Base-by-base conservation (phyloP, 2,888 invertebrate species). In the Zaprionus obscuricornis region DNA sequence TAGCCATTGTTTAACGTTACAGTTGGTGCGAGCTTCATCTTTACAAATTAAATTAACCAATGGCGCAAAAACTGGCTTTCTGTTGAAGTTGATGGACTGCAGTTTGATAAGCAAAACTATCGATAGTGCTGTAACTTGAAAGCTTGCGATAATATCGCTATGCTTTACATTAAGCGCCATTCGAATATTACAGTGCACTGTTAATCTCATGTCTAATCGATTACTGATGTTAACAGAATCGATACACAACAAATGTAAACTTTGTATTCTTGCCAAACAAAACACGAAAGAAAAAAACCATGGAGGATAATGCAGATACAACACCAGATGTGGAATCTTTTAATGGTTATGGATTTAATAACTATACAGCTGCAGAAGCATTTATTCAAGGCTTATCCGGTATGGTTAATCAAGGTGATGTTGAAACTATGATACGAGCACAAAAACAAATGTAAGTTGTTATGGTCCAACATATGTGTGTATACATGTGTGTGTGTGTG, bases 381-480 rank as follows among this genome's bases (percentile, higher is more conserved):
- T 97, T 97, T 86, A 94, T 97, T n/a, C 97, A 97, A 89, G 96
- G 97, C 0, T 91, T 97, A 11, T 96, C 97, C 4, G 97, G 97
- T 46, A 95, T 97, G 90, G 96, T 97, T 0, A 96, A 97, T 87
- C 97, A 97, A 86, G 94, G 95, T 57, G 97, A 97, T 90, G 96
- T 97, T 0, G 96, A 97, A 89, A 93, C 94, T 0, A 96, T 97
- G 91, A 96, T 97, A 72, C 91, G 96, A 64, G 96, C 97, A 2
- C 97, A 97, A 89, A 97, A 97, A 89, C 96, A 96, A 91, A 97
- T 97, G 97, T 96, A 92, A 92, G 66, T 56, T 42, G 7, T n/a
- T n/a, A 26, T 3, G 1, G 36, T 1, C 1, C 13, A 1, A 8
- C n/a, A 31, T 7, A 7, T 17, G 13, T n/a, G 13, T n/a, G 16